Evolutionary conservation across 2,888 invertebrate genomes (phyloP).

Genomic region (Leucozona laternaria): DNA sequence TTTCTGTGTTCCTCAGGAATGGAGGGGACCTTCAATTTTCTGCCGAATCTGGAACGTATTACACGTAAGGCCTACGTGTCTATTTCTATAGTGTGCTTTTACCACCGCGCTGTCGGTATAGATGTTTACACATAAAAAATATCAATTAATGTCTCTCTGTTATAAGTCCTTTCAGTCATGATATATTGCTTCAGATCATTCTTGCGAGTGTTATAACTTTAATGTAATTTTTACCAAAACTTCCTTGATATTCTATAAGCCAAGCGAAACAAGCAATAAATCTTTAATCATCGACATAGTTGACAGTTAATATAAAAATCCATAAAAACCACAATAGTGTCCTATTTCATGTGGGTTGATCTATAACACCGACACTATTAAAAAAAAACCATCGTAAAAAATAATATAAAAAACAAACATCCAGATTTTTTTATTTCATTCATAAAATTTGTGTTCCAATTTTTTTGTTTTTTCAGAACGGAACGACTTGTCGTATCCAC

Average conservation of each 20-base stretch:
- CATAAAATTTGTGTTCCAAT: slow-evolving; percentile 1
- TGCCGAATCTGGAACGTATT: too few relatives aligned
- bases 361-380: neutral
- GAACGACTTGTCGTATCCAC: slow-evolving; percentile 83
- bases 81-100: too few relatives aligned
- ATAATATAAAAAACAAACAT: slow-evolving; percentile 49
- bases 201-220: too few relatives aligned
- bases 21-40: too few relatives aligned
- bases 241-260: neutral
- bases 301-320: slow-evolving; percentile 2
- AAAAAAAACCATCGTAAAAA: slow-evolving; percentile 18
- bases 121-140: too few relatives aligned
- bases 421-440: slow-evolving; percentile 11
- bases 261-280: neutral
- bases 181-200: too few relatives aligned
- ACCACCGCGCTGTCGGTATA: too few relatives aligned
- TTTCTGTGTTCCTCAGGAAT: too few relatives aligned
- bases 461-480: slow-evolving; percentile 79
- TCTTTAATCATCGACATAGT: neutral
- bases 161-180: too few relatives aligned
- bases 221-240: too few relatives aligned
- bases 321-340: slow-evolving; percentile 10
- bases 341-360: slow-evolving; percentile 2
- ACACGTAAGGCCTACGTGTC: too few relatives aligned
- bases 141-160: too few relatives aligned